phyloP scores from a whole-genome alignment of 2,888 invertebrate species.

The Petrolisthes cinctipes region DNA sequence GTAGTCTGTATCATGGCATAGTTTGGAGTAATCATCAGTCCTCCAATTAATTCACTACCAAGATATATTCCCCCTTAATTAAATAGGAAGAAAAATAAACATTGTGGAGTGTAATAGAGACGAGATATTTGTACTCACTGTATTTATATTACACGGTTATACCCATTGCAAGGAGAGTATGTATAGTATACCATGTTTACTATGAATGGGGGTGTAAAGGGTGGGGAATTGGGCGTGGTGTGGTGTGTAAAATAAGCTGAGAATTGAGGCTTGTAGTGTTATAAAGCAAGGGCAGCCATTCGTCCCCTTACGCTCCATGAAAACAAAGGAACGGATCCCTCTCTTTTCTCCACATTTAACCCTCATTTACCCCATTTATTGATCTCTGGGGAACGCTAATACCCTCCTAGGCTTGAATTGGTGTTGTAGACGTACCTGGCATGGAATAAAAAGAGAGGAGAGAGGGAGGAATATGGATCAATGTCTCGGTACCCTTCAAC shows the following conservation, averaged over 20 bases:
- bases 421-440: slow-evolving; percentile 41
- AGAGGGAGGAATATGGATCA: slow-evolving; percentile 46
- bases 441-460: slow-evolving; percentile 30
- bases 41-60: too few species aligned
- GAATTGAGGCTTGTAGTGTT: neutral
- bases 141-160: too few species aligned
- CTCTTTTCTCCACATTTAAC: neutral
- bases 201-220: too few species aligned
- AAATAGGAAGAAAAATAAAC: too few species aligned
- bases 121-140: too few species aligned
- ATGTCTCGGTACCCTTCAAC: slow-evolving; percentile 25
- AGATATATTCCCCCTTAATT: too few species aligned
- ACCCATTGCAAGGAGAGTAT: too few species aligned
- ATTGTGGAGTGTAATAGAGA: too few species aligned
- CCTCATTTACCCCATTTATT: neutral
- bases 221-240: too few species aligned
- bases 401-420: neutral
- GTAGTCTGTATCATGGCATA: too few species aligned
- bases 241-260: neutral
- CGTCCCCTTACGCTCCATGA: slow-evolving; percentile 19
- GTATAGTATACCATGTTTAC: too few species aligned
- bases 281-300: slow-evolving; percentile 24
- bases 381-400: neutral
- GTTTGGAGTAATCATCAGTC: too few species aligned
- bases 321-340: slow-evolving; percentile 45